Percentiles rank a stretch among this genome's conserved stretches.
phyloP scores from a whole-genome alignment of 2,888 invertebrate species.

The Epistrophella euchroma region DNA sequence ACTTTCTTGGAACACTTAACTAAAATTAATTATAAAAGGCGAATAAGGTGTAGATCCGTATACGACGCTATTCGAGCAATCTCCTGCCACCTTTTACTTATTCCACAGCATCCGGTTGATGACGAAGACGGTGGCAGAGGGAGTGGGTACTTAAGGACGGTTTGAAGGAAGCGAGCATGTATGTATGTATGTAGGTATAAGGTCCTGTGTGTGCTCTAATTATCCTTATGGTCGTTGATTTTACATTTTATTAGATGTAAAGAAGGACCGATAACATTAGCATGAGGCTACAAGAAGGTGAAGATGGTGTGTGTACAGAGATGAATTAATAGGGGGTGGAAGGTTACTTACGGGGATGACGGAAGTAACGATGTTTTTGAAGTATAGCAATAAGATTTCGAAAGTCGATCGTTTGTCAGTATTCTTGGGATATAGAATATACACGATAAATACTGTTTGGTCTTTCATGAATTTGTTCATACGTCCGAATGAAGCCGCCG shows the following conservation, averaged over 20 bases:
- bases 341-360: conserved; percentile 27
- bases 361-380: conserved; percentile 50
- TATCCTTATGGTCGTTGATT: conserved; percentile 76
- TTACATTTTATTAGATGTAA: conserved; percentile 76
- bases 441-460: conserved; percentile 51
- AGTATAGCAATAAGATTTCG: conserved; percentile 71
- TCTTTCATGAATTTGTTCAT: conserved; percentile 60
- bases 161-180: conserved; percentile 8
- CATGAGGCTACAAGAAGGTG: conserved; percentile 58
- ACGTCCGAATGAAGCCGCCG: conserved; percentile 49
- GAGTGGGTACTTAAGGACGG: background rate
- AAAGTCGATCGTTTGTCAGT: conserved; percentile 72
- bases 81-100: conserved; percentile 17
- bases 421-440: conserved; percentile 1
- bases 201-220: conserved; percentile 71
- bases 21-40: conserved; percentile 76
- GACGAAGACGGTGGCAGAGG: conserved; percentile 9
- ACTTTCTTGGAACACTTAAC: conserved; percentile 76
- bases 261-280: conserved; percentile 72
- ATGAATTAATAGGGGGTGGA: conserved; percentile 31
- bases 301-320: conserved; percentile 54
- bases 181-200: conserved; percentile 11
- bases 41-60: conserved; percentile 73
- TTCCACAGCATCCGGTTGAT: conserved; percentile 60
- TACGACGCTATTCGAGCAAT: conserved; percentile 42